Conservation (phyloP, 2,888 invertebrate genomes). For the Drosophila neoperkinsi region DNA sequence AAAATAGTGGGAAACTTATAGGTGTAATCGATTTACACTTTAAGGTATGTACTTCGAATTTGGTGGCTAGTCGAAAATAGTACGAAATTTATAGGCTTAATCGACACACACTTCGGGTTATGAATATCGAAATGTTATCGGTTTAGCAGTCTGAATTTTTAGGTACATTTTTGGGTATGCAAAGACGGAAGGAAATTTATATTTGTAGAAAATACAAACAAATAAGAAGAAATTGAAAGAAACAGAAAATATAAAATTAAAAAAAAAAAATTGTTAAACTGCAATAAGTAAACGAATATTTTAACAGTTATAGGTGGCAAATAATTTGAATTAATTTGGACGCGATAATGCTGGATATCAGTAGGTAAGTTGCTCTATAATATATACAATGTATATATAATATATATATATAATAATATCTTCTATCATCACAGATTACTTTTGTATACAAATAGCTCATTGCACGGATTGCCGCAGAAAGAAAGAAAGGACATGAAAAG, state of each 20-base stretch:
- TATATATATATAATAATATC: neutral
- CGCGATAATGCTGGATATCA: neutral
- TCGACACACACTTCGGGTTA: neutral
- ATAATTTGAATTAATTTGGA: conserved; percentile 41
- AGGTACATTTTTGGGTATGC: neutral
- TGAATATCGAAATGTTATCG: neutral
- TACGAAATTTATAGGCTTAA: neutral
- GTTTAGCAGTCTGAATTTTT: neutral
- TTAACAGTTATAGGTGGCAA: conserved; percentile 78
- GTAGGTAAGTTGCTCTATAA: conserved; percentile 13
- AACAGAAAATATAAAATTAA: neutral
- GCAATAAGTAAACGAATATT: conserved; percentile 34
- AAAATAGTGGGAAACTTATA: neutral
- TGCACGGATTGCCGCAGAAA: conserved; percentile 2
- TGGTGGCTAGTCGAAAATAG: neutral
- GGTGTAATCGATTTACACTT: neutral
- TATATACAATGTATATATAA: neutral
- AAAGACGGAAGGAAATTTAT: neutral
- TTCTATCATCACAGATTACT: conserved; percentile 13
- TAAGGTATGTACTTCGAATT: neutral
- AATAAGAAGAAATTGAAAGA: neutral
- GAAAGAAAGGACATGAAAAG: neutral
- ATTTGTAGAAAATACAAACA: neutral
- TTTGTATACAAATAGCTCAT: conserved; percentile 1
- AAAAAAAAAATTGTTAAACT: neutral